Evolutionary conservation across 37 sponge, comb jelly and placozoan genomes (phyloP).

Genomic region (Theonella swinhoei): DNA sequence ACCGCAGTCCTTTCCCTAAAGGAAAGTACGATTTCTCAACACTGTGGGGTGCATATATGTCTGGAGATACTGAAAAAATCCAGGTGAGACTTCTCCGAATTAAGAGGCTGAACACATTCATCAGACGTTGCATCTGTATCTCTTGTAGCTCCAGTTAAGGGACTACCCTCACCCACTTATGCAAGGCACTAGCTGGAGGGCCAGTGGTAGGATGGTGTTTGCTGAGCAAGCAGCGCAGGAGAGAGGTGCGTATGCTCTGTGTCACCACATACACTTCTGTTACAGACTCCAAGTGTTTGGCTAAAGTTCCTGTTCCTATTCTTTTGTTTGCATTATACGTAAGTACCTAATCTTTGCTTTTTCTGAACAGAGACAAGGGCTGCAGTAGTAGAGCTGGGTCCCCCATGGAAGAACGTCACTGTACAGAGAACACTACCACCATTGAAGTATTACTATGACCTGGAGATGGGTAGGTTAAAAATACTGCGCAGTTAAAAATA

Average conservation of each 20-base stretch:
- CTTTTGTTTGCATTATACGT: neutral
- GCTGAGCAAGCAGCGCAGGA: slow-evolving; percentile 82
- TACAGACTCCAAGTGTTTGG: neutral
- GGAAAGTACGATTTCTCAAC: slow-evolving; percentile 66
- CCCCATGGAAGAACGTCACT: slow-evolving; percentile 68
- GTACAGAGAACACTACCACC: slow-evolving; percentile 78
- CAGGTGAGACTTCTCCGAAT: too few species aligned
- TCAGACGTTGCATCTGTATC: neutral
- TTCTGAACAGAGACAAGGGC: slow-evolving; percentile 30
- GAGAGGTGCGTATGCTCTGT: slow-evolving; percentile 30
- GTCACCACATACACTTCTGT: too few species aligned
- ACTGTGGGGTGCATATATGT: slow-evolving; percentile 74
- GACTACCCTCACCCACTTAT: slow-evolving; percentile 83
- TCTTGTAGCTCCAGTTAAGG: slow-evolving; percentile 64
- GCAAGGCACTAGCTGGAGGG: slow-evolving; percentile 16
- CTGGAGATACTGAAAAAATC: slow-evolving; percentile 40
- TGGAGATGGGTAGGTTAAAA: slow-evolving; percentile 58
- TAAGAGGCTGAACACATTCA: slow-evolving; percentile 5
- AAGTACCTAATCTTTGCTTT: neutral
- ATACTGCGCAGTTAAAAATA: neutral
- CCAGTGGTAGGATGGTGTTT: slow-evolving; percentile 71
- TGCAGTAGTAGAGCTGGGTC: slow-evolving; percentile 45
- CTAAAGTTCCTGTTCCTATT: neutral
- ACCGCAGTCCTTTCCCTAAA: slow-evolving; percentile 67
- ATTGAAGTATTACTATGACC: slow-evolving; percentile 86